Evolutionary conservation across 2,888 invertebrate species (phyloP).

Genomic region (Molorchus minor): DNA sequence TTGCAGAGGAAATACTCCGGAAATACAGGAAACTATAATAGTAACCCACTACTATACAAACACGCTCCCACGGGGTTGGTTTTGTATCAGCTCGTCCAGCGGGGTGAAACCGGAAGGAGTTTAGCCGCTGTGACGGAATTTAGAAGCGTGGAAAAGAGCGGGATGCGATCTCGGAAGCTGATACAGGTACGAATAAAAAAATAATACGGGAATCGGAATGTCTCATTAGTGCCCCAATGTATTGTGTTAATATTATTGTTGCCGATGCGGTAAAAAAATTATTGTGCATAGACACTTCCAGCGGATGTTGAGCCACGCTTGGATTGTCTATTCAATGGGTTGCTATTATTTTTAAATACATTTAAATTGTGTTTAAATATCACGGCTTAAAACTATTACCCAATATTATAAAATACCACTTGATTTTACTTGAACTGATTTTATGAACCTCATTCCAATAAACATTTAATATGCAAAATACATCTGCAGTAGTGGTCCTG

Average conservation of each 20-base stretch:
- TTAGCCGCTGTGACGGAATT: slow-evolving; percentile 39
- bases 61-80: slow-evolving; percentile 23
- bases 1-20: slow-evolving; percentile 13
- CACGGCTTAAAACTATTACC: too few relatives aligned
- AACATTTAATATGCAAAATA: too few relatives aligned
- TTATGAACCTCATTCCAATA: too few relatives aligned
- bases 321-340: too few relatives aligned
- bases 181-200: slow-evolving; percentile 15
- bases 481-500: too few relatives aligned
- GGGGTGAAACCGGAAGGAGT: slow-evolving; percentile 36
- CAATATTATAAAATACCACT: too few relatives aligned
- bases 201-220: slow-evolving; percentile 8
- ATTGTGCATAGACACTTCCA: slow-evolving; percentile 4
- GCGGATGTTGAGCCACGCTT: slow-evolving; percentile 12
- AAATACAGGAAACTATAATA: slow-evolving; percentile 12
- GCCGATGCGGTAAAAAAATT: too few relatives aligned
- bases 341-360: too few relatives aligned
- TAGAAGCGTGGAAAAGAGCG: slow-evolving; percentile 37
- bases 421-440: too few relatives aligned
- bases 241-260: not conserved
- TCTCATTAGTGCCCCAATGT: not conserved
- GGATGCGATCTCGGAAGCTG: slow-evolving; percentile 32
- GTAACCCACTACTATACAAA: not conserved
- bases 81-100: not conserved
- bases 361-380: too few relatives aligned